These are phyloP conservation scores for Clupea harengus DNA, from an alignment of 2,113 vertebrate genomes.

Conservation along the genomic window DNA sequence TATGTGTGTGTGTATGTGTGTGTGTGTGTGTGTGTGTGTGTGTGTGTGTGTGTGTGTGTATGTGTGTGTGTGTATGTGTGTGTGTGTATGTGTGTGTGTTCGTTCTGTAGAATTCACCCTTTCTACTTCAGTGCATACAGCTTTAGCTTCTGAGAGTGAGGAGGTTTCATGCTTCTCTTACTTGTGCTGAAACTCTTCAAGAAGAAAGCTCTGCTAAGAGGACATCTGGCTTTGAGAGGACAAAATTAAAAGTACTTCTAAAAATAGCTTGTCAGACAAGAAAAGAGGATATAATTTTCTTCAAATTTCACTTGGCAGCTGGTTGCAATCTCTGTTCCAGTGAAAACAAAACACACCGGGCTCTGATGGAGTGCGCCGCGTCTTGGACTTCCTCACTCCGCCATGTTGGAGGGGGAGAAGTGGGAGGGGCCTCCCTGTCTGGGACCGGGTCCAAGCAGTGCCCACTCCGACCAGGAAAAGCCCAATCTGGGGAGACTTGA, in stretches of 20 bases:
- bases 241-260: conserved; percentile 8
- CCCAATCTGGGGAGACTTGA: conserved; percentile 75
- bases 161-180: background rate
- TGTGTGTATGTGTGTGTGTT: too few species aligned
- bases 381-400: conserved; percentile 76
- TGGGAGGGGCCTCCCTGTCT: conserved; percentile 70
- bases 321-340: conserved; percentile 76
- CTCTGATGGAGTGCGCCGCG: conserved; percentile 72
- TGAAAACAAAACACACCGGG: conserved; percentile 66
- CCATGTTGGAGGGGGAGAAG: conserved; percentile 67
- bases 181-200: background rate
- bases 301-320: conserved; percentile 72
- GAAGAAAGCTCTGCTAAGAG: background rate
- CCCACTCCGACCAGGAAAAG: conserved; percentile 71
- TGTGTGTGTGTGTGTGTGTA: background rate
- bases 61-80: background rate
- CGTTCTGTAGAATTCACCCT: background rate
- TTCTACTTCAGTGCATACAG: background rate
- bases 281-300: conserved; percentile 76
- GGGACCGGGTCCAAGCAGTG: conserved; percentile 38
- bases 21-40: background rate
- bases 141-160: background rate
- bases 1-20: background rate
- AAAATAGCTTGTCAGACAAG: conserved; percentile 35
- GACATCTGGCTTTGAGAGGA: conserved; percentile 11